A percentile compares a stretch with the other conserved stretches of the same genome.
Conservation (phyloP, 2,113 vertebrate genomes). For the Microcebus murinus region DNA sequence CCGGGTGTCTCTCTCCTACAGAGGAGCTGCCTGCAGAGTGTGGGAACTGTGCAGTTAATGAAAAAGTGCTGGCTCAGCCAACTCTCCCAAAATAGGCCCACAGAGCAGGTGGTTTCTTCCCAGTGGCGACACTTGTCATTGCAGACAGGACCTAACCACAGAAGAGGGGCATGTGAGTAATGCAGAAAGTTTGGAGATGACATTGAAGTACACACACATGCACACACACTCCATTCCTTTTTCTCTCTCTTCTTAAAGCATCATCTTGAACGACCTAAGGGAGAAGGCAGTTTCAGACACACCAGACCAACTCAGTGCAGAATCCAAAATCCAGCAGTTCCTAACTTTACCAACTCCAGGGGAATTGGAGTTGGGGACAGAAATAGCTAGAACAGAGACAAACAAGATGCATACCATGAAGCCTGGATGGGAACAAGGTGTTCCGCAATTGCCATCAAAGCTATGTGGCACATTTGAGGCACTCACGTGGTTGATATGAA, state of each 20-base stretch:
- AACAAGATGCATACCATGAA: rapidly evolving
- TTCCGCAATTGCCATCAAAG: rapidly evolving
- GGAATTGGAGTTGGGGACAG: neutral
- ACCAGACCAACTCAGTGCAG: neutral
- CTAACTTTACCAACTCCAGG: neutral
- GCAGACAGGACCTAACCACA: neutral
- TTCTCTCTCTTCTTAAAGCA: neutral
- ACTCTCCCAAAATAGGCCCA: neutral
- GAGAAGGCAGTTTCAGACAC: neutral
- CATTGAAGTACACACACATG: rapidly evolving
- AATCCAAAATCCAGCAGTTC: neutral
- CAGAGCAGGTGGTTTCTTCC: neutral
- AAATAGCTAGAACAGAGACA: neutral
- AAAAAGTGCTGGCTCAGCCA: neutral
- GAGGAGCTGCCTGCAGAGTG: rapidly evolving
- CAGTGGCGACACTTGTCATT: neutral
- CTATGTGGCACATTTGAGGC: rapidly evolving
- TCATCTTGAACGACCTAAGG: neutral
- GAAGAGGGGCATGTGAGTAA: neutral
- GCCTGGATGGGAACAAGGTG: neutral
- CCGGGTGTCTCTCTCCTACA: rapidly evolving
- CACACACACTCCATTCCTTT: too few relatives aligned
- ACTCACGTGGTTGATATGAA: rapidly evolving
- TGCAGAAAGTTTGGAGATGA: neutral
- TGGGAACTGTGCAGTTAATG: rapidly evolving